phyloP scores from a whole-genome alignment of 1,140 invertebrate species.

The Calosoma granatense region DNA sequence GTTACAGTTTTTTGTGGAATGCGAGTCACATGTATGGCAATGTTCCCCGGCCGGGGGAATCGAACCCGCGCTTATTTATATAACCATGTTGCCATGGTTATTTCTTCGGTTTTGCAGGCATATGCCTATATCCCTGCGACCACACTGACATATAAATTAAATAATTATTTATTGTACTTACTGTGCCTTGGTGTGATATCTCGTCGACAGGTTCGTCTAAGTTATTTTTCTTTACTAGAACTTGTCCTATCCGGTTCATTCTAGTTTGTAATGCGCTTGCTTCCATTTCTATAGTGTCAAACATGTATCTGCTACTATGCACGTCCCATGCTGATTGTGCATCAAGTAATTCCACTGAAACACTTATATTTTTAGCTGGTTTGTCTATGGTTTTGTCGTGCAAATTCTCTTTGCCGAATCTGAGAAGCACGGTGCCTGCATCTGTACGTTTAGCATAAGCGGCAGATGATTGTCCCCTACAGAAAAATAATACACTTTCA shows the following conservation, averaged over 20 bases:
- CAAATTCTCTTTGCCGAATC: slow-evolving; percentile 14
- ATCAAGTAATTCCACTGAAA: slow-evolving; percentile 10
- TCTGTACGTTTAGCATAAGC: slow-evolving; percentile 20
- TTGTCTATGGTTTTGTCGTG: neutral
- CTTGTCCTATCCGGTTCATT: slow-evolving; percentile 17
- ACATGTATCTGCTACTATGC: slow-evolving; percentile 22
- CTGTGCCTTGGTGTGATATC: too few species aligned
- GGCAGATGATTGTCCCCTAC: slow-evolving; percentile 11
- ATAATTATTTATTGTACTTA: too few species aligned
- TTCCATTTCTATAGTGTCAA: slow-evolving; percentile 20
- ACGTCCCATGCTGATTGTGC: slow-evolving; percentile 15
- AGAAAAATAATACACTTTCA: too few species aligned
- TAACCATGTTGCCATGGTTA: too few species aligned
- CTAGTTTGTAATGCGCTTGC: slow-evolving; percentile 16
- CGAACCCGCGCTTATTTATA: too few species aligned
- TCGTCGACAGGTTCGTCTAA: too few species aligned
- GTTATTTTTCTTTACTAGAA: slow-evolving; percentile 18
- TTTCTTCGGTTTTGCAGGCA: too few species aligned
- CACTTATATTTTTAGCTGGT: slow-evolving; percentile 15
- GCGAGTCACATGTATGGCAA: too few species aligned
- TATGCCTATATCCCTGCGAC: too few species aligned
- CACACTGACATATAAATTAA: too few species aligned
- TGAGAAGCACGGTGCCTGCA: slow-evolving; percentile 16
- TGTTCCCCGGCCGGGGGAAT: too few species aligned
- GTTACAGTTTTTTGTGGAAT: slow-evolving; percentile 10